These are phyloP conservation scores for Troides oblongomaculatus DNA, from an alignment of 2,888 invertebrate genomes.

Conservation along the genomic window DNA sequence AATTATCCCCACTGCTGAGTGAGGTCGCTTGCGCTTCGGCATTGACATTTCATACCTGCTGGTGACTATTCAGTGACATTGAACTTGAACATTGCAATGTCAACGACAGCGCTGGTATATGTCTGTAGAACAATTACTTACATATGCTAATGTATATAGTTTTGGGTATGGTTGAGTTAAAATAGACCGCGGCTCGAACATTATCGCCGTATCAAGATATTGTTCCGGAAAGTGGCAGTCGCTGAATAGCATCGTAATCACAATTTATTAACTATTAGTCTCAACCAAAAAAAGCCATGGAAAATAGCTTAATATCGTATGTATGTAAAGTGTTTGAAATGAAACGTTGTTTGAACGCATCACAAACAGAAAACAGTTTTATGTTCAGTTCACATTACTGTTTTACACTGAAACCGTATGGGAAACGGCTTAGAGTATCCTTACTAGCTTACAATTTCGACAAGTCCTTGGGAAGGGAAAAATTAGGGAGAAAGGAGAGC, in stretches of 20 bases:
- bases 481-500: too few relatives aligned
- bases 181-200: too few relatives aligned
- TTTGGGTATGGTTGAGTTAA: too few relatives aligned
- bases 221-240: background rate
- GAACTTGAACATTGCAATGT: conserved; percentile 40
- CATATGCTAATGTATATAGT: too few relatives aligned
- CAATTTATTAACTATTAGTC: background rate
- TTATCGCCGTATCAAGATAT: too few relatives aligned
- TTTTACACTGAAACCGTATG: background rate
- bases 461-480: too few relatives aligned
- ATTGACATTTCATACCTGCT: conserved; percentile 37
- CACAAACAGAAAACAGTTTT: conserved; percentile 13
- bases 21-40: conserved; percentile 47
- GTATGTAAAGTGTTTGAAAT: conserved; percentile 1
- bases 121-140: background rate
- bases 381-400: background rate
- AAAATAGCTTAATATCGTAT: background rate
- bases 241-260: background rate
- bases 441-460: background rate
- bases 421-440: background rate
- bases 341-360: conserved; percentile 18
- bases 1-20: conserved; percentile 22
- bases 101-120: background rate
- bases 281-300: background rate
- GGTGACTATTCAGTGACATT: conserved; percentile 36